These are phyloP conservation scores for Ophion costatus DNA, from an alignment of 2,888 invertebrate genomes.

Conservation along the genomic window DNA sequence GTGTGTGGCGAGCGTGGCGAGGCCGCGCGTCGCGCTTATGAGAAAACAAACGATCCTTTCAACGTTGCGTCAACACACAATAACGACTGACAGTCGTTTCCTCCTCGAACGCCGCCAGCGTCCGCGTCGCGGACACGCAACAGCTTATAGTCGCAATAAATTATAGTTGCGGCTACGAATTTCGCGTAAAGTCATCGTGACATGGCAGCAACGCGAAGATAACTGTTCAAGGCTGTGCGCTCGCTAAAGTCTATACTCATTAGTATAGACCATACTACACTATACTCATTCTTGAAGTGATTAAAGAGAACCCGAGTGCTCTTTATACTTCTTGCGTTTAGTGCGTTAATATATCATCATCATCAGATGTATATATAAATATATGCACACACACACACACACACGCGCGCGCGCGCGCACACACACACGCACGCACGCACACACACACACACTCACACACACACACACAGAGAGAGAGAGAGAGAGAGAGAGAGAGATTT, in stretches of 20 bases:
- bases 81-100: slow-evolving; percentile 6
- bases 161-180: slow-evolving; percentile 24
- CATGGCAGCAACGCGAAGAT: slow-evolving; percentile 66
- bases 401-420: too few species aligned
- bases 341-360: too few species aligned
- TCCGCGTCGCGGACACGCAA: background rate
- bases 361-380: too few species aligned
- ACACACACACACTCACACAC: too few species aligned
- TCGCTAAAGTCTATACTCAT: background rate
- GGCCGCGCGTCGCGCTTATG: background rate
- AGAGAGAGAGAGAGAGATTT: too few species aligned
- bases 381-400: too few species aligned
- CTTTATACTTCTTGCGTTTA: background rate
- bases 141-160: background rate
- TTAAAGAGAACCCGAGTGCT: slow-evolving; percentile 12
- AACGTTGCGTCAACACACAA: background rate
- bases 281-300: background rate
- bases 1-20: too few species aligned
- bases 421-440: too few species aligned
- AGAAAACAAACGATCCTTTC: slow-evolving; percentile 48
- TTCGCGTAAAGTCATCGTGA: slow-evolving; percentile 63
- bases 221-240: slow-evolving; percentile 69
- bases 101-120: background rate
- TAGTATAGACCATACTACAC: too few species aligned
- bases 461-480: too few species aligned